Evolutionary conservation across 2,113 vertebrate species (phyloP), one percentile per base, ranked within the genome.

Genomic region (Forbesichthys papilliferus): DNA sequence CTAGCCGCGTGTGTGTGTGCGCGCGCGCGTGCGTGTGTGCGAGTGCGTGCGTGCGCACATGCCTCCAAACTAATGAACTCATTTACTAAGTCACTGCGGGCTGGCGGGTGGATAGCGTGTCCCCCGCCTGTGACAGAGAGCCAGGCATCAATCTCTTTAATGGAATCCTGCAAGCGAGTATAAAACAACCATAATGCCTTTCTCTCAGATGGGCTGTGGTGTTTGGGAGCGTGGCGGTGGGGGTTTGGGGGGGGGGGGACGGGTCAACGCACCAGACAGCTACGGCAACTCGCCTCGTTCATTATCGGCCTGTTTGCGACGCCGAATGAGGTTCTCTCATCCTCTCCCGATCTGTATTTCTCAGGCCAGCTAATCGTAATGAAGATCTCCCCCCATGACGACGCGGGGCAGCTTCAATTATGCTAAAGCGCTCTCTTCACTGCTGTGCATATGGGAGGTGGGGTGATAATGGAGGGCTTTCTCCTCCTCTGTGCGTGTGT

Each of bases 61-160:
- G 77, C 78, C 48, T 71, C 80, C 57, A 16, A 75, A 74, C 86
- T 91, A 90, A 92, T 91, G 87, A 91, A 86, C 85, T 89, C 80
- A 87, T 90, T 90, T 88, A 87, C 89, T 89, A 86, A 90, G 88
- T 90, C 80, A 76, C 73, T 79, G 82, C 78, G 61, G 81, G 75
- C 88, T 81, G 52, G 82, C 73, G 12, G 65, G 72, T 79, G 82
- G 86, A 83, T 77, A 81, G 69, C 84, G 82, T 53, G 83, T 87
- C 82, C 84, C 27, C 88, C 74, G 61, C 33, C 79, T 81, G 81
- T 88, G 87, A 90, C 86, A 83, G 81, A 83, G 76, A 81, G 81
- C 82, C 80, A 68, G 71, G 70, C 88, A 92, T 89, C 91, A 88
- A 87, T 92, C 90, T 90, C 78, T 86, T 82, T 92, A 90, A 92